A percentile compares a stretch with the other conserved stretches of the same genome.
phyloP scores from a whole-genome alignment of 2,113 vertebrate species.

The Pygoscelis adeliae region DNA sequence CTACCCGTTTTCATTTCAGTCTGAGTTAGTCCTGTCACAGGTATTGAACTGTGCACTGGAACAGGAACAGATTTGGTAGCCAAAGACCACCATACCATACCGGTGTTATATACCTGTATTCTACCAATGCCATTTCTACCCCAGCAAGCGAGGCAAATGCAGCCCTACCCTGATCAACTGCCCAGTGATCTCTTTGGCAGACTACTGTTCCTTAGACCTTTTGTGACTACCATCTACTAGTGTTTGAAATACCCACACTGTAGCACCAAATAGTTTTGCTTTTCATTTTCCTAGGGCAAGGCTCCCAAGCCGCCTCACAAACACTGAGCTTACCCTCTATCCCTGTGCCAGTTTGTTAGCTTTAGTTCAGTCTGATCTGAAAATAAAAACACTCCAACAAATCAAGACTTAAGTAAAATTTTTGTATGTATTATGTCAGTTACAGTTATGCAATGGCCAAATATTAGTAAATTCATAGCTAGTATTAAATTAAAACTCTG shows the following conservation, averaged over 20 bases:
- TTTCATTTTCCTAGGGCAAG: neutral
- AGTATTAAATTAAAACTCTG: conserved; percentile 67
- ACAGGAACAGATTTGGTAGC: neutral
- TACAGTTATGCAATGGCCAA: conserved; percentile 66
- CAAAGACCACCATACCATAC: neutral
- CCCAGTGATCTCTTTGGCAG: neutral
- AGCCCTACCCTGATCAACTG: neutral
- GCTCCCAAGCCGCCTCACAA: neutral
- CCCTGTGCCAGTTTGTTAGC: neutral
- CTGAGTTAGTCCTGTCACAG: neutral
- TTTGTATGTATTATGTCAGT: conserved; percentile 27
- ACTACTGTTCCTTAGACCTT: neutral
- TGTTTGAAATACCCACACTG: neutral
- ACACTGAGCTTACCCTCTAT: neutral
- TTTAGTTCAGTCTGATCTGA: conserved; percentile 11
- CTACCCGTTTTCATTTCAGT: neutral
- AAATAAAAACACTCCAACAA: conserved; percentile 53
- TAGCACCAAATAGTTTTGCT: neutral
- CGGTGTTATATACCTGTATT: neutral
- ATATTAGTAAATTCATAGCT: conserved; percentile 60
- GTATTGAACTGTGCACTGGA: neutral
- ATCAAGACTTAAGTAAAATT: conserved; percentile 46
- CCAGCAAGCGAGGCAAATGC: accelerated
- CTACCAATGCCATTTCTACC: neutral
- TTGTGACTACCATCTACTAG: neutral